These are phyloP conservation scores for Pterocles gutturalis DNA, from an alignment of 2,113 vertebrate species.

Conservation along the genomic window DNA sequence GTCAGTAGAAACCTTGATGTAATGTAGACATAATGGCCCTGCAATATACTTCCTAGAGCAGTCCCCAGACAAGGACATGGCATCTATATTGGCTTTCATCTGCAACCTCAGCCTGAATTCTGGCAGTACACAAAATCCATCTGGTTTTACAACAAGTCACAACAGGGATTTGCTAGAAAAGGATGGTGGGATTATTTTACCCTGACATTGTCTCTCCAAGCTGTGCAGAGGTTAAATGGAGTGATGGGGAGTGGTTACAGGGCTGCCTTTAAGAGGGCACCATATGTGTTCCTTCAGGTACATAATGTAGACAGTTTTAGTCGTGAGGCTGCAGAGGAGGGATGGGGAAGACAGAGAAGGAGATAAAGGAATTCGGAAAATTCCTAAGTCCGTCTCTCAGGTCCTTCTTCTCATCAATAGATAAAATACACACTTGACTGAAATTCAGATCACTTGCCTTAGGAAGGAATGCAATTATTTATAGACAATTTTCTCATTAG, in stretches of 20 bases:
- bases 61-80: not conserved
- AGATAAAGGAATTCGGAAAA: not conserved
- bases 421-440: not conserved
- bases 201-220: not conserved
- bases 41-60: not conserved
- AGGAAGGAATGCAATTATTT: not conserved
- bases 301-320: fast-evolving
- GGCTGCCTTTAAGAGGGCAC: not conserved
- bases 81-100: not conserved
- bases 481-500: not conserved
- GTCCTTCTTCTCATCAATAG: not conserved
- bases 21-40: not conserved
- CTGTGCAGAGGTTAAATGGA: not conserved
- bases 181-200: not conserved
- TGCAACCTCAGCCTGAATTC: not conserved
- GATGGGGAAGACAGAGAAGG: not conserved
- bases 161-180: not conserved
- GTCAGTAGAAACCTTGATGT: not conserved
- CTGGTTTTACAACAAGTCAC: not conserved
- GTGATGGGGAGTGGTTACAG: not conserved
- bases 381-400: not conserved
- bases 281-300: not conserved
- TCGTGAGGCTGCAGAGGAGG: not conserved
- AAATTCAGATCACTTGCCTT: not conserved
- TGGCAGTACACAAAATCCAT: not conserved